Evolutionary conservation across 2,888 invertebrate genomes (phyloP).

Genomic region (Drosophila hamatofila): DNA sequence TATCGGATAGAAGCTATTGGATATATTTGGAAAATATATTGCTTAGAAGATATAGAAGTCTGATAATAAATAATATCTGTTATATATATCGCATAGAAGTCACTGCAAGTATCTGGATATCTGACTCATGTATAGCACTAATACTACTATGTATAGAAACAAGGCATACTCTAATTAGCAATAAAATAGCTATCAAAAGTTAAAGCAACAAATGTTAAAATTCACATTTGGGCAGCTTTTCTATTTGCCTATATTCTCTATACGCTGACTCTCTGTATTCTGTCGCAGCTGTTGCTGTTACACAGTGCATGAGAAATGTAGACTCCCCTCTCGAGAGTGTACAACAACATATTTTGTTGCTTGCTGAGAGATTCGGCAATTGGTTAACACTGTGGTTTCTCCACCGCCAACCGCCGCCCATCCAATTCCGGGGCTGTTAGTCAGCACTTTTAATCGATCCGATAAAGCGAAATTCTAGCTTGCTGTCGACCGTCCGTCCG

Average conservation of each 20-base stretch:
- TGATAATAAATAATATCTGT: not conserved
- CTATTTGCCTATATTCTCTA: not conserved
- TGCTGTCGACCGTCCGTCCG: not conserved
- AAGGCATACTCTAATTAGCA: not conserved
- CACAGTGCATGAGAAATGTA: not conserved
- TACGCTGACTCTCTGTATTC: not conserved
- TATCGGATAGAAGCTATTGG: no score
- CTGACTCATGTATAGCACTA: no score
- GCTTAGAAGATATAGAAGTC: no score
- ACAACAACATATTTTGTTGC: not conserved
- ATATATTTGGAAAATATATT: no score
- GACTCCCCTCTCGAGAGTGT: not conserved
- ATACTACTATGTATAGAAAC: no score
- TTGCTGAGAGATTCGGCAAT: conserved; percentile 10
- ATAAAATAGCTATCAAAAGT: not conserved
- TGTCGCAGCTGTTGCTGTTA: not conserved
- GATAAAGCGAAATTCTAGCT: conserved; percentile 16
- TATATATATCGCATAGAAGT: not conserved
- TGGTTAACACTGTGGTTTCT: conserved; percentile 11
- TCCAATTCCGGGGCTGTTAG: not conserved
- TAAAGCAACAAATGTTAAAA: not conserved
- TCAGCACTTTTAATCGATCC: conserved; percentile 16
- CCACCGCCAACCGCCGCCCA: not conserved
- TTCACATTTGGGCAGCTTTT: not conserved
- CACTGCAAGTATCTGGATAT: no score